Evolutionary conservation across 2,888 invertebrate species (phyloP), one percentile per base, ranked within the genome.

Genomic region (Sympetrum striolatum): DNA sequence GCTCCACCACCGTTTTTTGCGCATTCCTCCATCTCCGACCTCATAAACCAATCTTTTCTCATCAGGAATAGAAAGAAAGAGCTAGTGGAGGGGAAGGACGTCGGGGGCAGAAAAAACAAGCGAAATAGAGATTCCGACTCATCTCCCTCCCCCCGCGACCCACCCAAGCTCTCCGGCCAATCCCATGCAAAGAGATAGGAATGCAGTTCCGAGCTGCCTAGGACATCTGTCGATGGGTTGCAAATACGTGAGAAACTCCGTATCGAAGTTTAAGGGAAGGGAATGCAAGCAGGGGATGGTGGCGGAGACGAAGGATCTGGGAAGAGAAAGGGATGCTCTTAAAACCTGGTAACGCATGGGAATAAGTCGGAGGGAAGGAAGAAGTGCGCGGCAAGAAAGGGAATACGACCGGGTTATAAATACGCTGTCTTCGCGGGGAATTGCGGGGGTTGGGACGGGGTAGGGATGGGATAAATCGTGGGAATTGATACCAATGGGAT

Each of bases 181-280:
- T 82, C 82, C 48, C 81, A 48, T 44, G 81, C 82, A 31, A 58
- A 58, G 82, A 58, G 82, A 82, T 82, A 82, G 82, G 82, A 82
- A 82, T 82, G 82, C 82, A 82, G 82, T 82, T 58, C 58, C 58
- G 22, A 58, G 82, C 82, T 35, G 58, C 58, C 82, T 82, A 82
- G 82, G 82, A 82, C 82, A 82, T 82, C 82, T 82, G 82, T 82
- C 82, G 82, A 82, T 58, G 48, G 82, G 82, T 82, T 82, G 82
- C 82, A 82, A 82, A 82, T 82, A 82, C 82, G 82, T 82, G 82
- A 82, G 82, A 82, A 58, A 82, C 82, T 53, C 82, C 82, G 82
- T 82, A 82, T 82, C 58, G 82, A 82, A 64, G 64, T 64, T 64
- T 8, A 64, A 64, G 25, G 60, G 64, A 64, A 64, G 64, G 64